phyloP scores from a whole-genome alignment of 1,140 invertebrate species.

The Artemia franciscana region DNA sequence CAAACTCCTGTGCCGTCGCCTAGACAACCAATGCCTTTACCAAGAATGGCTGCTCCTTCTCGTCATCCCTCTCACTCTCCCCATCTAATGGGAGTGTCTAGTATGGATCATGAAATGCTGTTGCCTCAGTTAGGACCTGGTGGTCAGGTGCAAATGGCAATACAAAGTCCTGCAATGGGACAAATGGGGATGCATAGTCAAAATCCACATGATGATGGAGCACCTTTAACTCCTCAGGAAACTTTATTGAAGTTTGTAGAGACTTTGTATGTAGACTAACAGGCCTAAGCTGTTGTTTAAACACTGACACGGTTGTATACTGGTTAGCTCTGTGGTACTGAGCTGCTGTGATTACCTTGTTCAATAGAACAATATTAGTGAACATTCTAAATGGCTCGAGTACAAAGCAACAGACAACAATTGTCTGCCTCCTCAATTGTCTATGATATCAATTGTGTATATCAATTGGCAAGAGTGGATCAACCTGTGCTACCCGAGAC shows the following conservation, averaged over 20 bases:
- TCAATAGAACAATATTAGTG: constrained; percentile 13
- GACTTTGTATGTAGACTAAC: constrained; percentile 39
- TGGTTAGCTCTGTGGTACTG: no score
- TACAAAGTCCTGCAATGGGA: constrained; percentile 1
- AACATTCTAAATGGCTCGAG: constrained; percentile 9
- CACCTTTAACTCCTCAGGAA: constrained; percentile 64
- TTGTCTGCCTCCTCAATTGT: no score
- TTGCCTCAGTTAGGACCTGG: constrained; percentile 12
- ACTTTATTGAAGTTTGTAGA: constrained; percentile 78
- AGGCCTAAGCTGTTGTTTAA: no score
- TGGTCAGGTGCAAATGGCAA: neutral
- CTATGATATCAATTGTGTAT: no score
- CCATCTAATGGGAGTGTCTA: constrained; percentile 12
- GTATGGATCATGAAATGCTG: constrained; percentile 15
- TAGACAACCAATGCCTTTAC: constrained; percentile 38
- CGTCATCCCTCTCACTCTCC: constrained; percentile 23
- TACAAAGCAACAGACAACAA: no score
- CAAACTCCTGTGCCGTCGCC: constrained; percentile 31
- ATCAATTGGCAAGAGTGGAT: no score
- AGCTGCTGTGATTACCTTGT: constrained; percentile 13
- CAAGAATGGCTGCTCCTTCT: constrained; percentile 25
- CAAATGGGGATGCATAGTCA: neutral
- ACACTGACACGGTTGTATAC: neutral
- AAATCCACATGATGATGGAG: constrained; percentile 22
- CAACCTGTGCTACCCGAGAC: no score